A percentile compares a stretch with the other conserved stretches of the same genome.
Conservation (phyloP, 2,888 invertebrate genomes). For the Heteromyza rotundicornis region DNA sequence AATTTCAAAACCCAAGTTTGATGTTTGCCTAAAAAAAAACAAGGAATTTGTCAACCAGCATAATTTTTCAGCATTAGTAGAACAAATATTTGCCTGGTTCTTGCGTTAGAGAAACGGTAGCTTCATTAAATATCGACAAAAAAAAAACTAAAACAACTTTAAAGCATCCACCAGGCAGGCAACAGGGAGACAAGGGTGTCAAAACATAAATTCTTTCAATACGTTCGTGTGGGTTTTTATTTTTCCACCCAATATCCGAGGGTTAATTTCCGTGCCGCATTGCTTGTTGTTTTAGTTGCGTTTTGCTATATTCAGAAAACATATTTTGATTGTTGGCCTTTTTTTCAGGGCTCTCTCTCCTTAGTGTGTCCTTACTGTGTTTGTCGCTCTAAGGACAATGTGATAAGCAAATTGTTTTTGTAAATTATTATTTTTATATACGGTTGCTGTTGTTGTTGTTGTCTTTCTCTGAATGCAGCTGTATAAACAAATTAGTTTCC, state of each 20-base stretch:
- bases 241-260: too few relatives aligned
- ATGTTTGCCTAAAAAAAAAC: too few relatives aligned
- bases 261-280: not conserved
- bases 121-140: too few relatives aligned
- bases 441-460: too few relatives aligned
- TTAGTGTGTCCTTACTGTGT: constrained; percentile 47
- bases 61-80: too few relatives aligned
- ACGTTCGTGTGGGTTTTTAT: too few relatives aligned
- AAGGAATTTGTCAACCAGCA: constrained; percentile 56
- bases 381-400: constrained; percentile 39
- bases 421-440: too few relatives aligned
- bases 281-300: not conserved
- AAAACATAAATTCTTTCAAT: constrained; percentile 49
- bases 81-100: too few relatives aligned
- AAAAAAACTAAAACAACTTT: too few relatives aligned
- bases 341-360: too few relatives aligned
- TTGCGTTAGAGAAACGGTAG: too few relatives aligned
- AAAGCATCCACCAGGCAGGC: not conserved
- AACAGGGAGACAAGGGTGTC: constrained; percentile 53
- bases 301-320: not conserved
- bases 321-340: too few relatives aligned
- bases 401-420: constrained; percentile 49
- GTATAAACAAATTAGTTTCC: constrained; percentile 56
- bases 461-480: constrained; percentile 42
- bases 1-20: not conserved